Evolutionary conservation across 2,797 vertebrate genomes (phyloP), one percentile per base, ranked within the genome.

Genomic region (Pseudopleuronectes americanus): DNA sequence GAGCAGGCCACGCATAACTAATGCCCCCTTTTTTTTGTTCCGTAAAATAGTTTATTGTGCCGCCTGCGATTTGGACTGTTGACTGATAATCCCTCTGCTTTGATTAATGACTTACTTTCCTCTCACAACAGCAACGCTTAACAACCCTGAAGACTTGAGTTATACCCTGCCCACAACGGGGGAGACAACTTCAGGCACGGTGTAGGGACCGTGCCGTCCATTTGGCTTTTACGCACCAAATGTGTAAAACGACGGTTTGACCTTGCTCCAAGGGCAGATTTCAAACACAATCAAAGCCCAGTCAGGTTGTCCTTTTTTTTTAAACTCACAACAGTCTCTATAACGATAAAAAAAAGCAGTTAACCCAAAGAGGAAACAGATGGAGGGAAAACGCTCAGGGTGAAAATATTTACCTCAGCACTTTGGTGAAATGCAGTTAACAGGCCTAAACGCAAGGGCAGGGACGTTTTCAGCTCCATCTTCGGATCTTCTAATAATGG

Each of bases 341-440:
- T 52, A 64, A 52, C 63, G 22, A 6, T 23, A 6, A 21, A 68
- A 71, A 47, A 70, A 65, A 21, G 24, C n/a, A 57, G 53, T 21
- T 57, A 68, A 59, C 67, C 22, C 8, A 65, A 58, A 78, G 62
- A 85, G 80, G 77, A 81, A 84, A 77, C 68, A 83, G 83, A 77
- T 84, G 83, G 80, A 84, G 86, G 84, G 68, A 87, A 74, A 86
- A 69, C 80, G 84, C 77, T 85, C 74, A 78, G 85, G 82, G 80
- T 90, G 76, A 86, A 91, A 85, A 93, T 94, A 94, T 94, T 95
- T 95, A 95, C 95, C 95, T 95, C 93, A 87, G 86, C 85, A 92
- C 89, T 93, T 91, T 88, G 92, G 79, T 90, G 93, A 91, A 92
- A 93, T 84, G 90, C 85, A 91, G 92, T 90, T 80, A 94, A 93